phyloP scores from a whole-genome alignment of 2,113 vertebrate species.

The Prochilodus magdalenae region DNA sequence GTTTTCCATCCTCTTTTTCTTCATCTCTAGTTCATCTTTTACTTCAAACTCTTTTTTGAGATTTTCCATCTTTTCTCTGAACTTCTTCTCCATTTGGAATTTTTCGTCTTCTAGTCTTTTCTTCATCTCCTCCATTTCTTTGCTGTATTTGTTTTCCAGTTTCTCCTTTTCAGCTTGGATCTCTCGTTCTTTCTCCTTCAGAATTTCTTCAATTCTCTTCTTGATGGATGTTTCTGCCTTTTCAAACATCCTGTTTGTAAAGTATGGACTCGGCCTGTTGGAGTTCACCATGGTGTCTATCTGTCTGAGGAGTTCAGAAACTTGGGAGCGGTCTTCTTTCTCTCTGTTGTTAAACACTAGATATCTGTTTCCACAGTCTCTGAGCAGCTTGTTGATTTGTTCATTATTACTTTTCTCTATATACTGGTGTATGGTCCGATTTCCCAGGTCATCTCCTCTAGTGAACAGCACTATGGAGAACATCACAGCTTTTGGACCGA shows the following conservation, averaged over 20 bases:
- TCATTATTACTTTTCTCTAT: too few relatives aligned
- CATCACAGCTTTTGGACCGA: too few relatives aligned
- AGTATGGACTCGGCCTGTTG: not conserved
- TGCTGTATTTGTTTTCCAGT: not conserved
- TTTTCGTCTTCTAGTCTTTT: conserved; percentile 1
- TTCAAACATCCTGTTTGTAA: conserved; percentile 39
- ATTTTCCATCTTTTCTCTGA: not conserved
- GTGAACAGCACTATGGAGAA: too few relatives aligned
- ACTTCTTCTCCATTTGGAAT: not conserved
- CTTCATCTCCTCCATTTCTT: not conserved
- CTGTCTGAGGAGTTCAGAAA: too few relatives aligned
- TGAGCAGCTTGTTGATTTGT: too few relatives aligned
- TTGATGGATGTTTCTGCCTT: not conserved
- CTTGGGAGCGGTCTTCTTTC: too few relatives aligned
- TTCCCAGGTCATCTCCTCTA: too few relatives aligned
- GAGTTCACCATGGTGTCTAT: not conserved
- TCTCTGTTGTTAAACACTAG: too few relatives aligned
- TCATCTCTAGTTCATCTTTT: too few relatives aligned
- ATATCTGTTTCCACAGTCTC: too few relatives aligned
- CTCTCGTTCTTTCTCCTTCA: conserved; percentile 12
- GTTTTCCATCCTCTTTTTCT: not conserved
- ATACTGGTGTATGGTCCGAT: too few relatives aligned
- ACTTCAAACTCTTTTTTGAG: not conserved
- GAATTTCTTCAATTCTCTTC: not conserved
- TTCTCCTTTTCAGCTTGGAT: not conserved